Evolutionary conservation across 2,797 vertebrate species (phyloP).

Genomic region (Heliangelus exortis): DNA sequence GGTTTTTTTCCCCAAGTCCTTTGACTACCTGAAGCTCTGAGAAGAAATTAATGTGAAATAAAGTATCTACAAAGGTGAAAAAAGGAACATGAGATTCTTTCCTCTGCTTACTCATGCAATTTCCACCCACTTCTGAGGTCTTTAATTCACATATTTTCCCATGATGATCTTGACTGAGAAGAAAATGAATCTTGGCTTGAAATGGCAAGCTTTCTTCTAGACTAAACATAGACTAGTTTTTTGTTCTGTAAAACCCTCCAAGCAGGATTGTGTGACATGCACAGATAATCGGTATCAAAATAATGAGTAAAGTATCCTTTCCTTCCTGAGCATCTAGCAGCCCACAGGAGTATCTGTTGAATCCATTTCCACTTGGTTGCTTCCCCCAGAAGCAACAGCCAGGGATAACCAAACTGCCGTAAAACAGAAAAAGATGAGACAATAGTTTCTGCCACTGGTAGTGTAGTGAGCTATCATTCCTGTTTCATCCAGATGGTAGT

Average conservation of each 20-base stretch:
- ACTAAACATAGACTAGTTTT: neutral
- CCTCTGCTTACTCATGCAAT: neutral
- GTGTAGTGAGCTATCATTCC: neutral
- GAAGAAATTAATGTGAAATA: neutral
- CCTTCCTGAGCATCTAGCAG: neutral
- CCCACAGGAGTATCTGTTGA: neutral
- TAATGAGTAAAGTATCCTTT: neutral
- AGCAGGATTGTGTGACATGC: neutral
- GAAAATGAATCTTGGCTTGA: neutral
- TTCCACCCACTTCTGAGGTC: neutral
- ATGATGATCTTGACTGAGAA: neutral
- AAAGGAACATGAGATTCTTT: neutral
- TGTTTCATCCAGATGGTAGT: neutral
- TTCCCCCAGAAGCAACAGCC: neutral
- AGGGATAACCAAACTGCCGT: neutral
- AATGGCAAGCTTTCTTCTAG: neutral
- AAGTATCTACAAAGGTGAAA: neutral
- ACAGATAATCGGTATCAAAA: neutral
- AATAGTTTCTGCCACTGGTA: neutral
- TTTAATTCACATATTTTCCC: neutral
- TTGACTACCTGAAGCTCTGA: neutral
- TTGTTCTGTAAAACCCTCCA: neutral
- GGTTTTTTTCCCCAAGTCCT: neutral
- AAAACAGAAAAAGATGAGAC: neutral
- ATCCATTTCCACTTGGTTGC: neutral